These are phyloP conservation scores for Zophobas atratus DNA, from an alignment of 1,140 invertebrate genomes.

Conservation along the genomic window DNA sequence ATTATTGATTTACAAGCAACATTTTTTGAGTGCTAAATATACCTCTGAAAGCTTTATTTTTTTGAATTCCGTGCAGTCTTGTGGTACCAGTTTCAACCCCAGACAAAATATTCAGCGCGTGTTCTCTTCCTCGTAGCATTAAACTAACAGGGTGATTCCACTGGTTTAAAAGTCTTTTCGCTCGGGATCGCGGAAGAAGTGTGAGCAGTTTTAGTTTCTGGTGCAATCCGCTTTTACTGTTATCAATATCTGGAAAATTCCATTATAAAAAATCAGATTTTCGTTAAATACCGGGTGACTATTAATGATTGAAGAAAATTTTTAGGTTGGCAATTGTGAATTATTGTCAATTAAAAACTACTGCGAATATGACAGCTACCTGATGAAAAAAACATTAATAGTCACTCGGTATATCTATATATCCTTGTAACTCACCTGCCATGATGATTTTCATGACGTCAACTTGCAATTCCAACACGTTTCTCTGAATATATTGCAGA, in stretches of 20 bases:
- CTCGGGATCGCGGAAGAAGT: constrained; percentile 81
- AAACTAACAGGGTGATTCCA: constrained; percentile 85
- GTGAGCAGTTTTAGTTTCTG: constrained; percentile 83
- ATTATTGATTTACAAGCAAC: constrained; percentile 39
- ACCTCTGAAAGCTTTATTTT: constrained; percentile 51
- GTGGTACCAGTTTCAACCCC: constrained; percentile 68
- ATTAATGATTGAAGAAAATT: no score
- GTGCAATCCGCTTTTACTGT: constrained; percentile 75
- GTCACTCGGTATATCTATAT: no score
- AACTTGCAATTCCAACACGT: constrained; percentile 88
- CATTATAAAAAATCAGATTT: not conserved
- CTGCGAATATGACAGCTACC: no score
- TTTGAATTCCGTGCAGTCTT: constrained; percentile 53
- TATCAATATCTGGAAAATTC: constrained; percentile 75
- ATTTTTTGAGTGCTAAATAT: constrained; percentile 5
- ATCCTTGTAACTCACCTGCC: constrained; percentile 71
- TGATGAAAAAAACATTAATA: no score
- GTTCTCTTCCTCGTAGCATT: constrained; percentile 83
- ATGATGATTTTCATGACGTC: constrained; percentile 90
- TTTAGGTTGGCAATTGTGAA: no score
- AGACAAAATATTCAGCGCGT: constrained; percentile 83
- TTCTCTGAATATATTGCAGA: constrained; percentile 84
- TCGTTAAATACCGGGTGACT: no score
- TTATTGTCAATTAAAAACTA: no score
- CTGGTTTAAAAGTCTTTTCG: constrained; percentile 82